These are phyloP conservation scores for Ernsta delagoae DNA, from an alignment of 2,888 invertebrate species.

Conservation along the genomic window DNA sequence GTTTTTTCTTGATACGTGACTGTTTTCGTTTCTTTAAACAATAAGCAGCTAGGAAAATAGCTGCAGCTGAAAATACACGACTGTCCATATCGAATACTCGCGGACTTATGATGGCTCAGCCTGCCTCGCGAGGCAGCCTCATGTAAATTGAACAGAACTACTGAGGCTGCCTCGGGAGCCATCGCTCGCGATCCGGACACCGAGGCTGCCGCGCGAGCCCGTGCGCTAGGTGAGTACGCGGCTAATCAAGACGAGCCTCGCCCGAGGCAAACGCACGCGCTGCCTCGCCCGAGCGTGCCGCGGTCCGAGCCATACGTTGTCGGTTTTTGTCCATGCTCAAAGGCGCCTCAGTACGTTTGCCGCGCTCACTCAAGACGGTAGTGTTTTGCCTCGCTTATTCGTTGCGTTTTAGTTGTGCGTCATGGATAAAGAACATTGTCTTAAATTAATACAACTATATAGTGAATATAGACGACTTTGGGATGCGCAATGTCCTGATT, in stretches of 20 bases:
- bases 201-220: neutral
- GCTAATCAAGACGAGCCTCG: neutral
- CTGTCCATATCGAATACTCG: constrained; percentile 45
- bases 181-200: constrained; percentile 12
- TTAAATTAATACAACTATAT: constrained; percentile 43
- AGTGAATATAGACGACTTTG: constrained; percentile 43
- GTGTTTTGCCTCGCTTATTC: constrained; percentile 44
- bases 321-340: constrained; percentile 44
- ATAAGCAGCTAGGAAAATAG: constrained; percentile 44
- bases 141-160: too few relatives aligned
- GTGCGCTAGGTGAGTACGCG: neutral
- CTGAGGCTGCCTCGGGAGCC: constrained; percentile 40
- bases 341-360: constrained; percentile 46
- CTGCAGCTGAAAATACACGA: constrained; percentile 45
- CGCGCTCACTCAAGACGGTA: constrained; percentile 44
- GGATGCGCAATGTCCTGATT: constrained; percentile 45
- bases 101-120: constrained; percentile 39
- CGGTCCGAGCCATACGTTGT: constrained; percentile 42
- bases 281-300: constrained; percentile 3
- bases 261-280: constrained; percentile 3
- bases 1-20: constrained; percentile 43
- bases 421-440: constrained; percentile 44
- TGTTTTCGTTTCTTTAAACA: constrained; percentile 43
- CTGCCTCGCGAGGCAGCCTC: neutral
- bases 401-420: constrained; percentile 21